Conservation (phyloP, 2,797 vertebrate genomes). For the Pteronotus mesoamericanus region DNA sequence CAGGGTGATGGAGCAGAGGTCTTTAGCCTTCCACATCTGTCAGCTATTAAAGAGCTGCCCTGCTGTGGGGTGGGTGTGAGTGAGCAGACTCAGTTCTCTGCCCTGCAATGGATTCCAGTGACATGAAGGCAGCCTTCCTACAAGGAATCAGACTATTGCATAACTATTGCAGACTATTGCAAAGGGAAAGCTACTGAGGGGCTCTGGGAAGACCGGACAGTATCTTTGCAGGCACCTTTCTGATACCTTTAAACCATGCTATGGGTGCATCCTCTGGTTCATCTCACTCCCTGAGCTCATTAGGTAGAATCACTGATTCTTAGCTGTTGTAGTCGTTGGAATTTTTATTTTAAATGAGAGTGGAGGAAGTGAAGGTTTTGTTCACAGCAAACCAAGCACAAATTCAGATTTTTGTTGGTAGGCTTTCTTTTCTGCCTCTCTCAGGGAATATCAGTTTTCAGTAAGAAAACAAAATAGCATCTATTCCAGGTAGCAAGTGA, state of each 20-base stretch:
- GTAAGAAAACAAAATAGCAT: background rate
- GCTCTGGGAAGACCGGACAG: background rate
- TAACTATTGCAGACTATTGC: too few species aligned
- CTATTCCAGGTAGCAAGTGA: background rate
- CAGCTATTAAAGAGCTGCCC: background rate
- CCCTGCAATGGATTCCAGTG: background rate
- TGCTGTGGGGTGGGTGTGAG: background rate
- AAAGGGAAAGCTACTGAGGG: background rate
- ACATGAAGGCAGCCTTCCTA: background rate
- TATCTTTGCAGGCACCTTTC: background rate
- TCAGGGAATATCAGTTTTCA: background rate
- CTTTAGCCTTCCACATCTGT: background rate
- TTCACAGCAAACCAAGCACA: background rate
- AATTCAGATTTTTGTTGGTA: constrained; percentile 13
- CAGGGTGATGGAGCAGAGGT: background rate
- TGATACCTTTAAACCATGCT: background rate
- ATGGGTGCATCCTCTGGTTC: background rate
- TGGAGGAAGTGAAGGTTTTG: background rate
- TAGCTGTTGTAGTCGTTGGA: background rate
- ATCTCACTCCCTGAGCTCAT: background rate
- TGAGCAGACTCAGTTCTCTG: background rate
- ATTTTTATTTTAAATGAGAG: background rate
- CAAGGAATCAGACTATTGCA: background rate
- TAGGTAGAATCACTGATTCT: background rate
- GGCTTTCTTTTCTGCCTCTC: background rate